Conservation (phyloP, 1,140 invertebrate genomes). For the Drosophila albomicans region DNA sequence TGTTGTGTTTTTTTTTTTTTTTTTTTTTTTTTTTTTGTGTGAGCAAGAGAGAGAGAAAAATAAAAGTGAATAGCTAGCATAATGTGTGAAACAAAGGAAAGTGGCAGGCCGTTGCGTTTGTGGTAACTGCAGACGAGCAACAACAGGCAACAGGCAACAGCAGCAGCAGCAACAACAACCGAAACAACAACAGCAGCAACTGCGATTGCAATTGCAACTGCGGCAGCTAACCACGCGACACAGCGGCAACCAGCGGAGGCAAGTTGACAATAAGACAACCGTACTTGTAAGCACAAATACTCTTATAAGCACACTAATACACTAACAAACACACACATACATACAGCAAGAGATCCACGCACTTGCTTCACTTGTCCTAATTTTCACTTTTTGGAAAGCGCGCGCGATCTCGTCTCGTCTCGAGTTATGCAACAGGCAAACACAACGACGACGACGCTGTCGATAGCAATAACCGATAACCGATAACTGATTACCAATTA, state of each 20-base stretch:
- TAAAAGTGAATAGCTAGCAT: conserved; percentile 38
- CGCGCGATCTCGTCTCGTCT: conserved; percentile 2
- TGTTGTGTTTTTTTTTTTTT: conserved; percentile 19
- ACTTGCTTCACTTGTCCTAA: conserved; percentile 58
- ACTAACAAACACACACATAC: conserved; percentile 8
- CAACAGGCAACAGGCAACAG: conserved; percentile 31
- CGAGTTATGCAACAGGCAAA: conserved; percentile 42
- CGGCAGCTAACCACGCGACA: conserved; percentile 21
- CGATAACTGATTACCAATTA: neutral
- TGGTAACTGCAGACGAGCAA: conserved; percentile 48
- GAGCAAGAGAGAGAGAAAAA: conserved; percentile 6
- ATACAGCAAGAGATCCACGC: neutral
- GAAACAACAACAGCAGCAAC: neutral
- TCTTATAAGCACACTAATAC: conserved; percentile 4
- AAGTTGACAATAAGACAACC: conserved; percentile 52
- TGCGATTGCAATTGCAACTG: conserved; percentile 26
- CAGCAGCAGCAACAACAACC: conserved; percentile 28
- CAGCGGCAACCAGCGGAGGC: conserved; percentile 58
- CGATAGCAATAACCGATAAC: conserved; percentile 1
- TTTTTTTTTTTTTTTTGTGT: conserved; percentile 33
- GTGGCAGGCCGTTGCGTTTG: conserved; percentile 66
- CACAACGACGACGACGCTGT: neutral
- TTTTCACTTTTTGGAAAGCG: conserved; percentile 69
- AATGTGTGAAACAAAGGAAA: conserved; percentile 79
- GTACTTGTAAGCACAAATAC: conserved; percentile 17